These are phyloP conservation scores for Epicauta chinensis DNA, from an alignment of 1,140 invertebrate species.

Conservation along the genomic window DNA sequence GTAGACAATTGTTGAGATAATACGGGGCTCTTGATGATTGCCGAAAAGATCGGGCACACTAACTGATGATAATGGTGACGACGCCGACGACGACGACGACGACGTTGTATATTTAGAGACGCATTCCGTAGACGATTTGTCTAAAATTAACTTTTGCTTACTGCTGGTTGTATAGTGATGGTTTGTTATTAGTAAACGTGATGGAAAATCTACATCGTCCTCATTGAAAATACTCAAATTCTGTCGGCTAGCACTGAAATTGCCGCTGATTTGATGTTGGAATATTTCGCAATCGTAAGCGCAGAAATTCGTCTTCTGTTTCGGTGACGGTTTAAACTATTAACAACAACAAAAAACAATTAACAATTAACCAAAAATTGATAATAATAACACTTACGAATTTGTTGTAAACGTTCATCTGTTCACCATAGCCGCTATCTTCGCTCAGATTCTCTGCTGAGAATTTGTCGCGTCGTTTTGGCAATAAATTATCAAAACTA, in stretches of 20 bases:
- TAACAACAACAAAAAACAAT: too few species aligned
- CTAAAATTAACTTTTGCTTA: conserved; percentile 34
- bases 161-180: background rate
- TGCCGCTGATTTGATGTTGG: conserved; percentile 24
- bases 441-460: conserved; percentile 68
- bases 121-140: conserved; percentile 30
- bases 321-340: too few species aligned
- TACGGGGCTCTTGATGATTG: background rate
- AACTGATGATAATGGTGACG: too few species aligned
- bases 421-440: conserved; percentile 67
- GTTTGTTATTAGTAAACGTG: conserved; percentile 2
- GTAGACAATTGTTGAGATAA: conserved; percentile 38
- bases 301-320: conserved; percentile 14
- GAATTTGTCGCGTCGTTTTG: conserved; percentile 45
- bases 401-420: conserved; percentile 38
- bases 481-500: conserved; percentile 46
- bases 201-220: conserved; percentile 1
- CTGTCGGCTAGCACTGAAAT: conserved; percentile 40
- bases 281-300: conserved; percentile 40
- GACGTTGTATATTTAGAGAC: conserved; percentile 36
- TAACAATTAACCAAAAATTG: background rate
- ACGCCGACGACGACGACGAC: conserved; percentile 33
- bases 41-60: conserved; percentile 44
- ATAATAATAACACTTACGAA: conserved; percentile 39
- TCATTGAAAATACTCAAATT: conserved; percentile 35